Evolutionary conservation across 2,888 invertebrate genomes (phyloP).

Genomic region (Aelia acuminata): DNA sequence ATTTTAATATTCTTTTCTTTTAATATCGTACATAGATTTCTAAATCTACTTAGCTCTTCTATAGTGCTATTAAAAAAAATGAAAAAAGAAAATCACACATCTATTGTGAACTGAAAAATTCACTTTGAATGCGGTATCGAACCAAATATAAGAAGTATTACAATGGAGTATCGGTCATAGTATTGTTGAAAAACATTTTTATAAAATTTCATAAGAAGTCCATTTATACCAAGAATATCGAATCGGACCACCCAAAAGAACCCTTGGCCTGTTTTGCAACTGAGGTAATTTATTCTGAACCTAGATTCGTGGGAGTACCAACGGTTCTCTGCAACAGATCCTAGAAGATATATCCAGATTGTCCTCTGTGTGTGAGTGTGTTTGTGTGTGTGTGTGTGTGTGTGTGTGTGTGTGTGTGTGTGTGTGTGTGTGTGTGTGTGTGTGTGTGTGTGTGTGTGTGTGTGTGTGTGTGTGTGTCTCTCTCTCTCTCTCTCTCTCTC

Average conservation of each 20-base stretch:
- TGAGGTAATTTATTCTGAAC: neutral
- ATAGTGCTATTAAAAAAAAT: neutral
- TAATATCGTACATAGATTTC: too few species aligned
- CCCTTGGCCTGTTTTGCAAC: slow-evolving; percentile 1
- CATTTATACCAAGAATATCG: neutral
- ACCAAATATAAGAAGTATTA: neutral
- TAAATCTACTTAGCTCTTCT: neutral
- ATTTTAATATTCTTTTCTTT: too few species aligned
- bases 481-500: too few species aligned
- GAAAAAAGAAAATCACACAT: neutral
- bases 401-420: too few species aligned
- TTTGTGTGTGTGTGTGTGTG: too few species aligned
- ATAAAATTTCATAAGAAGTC: neutral
- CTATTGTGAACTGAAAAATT: neutral
- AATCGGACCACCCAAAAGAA: slow-evolving; percentile 16
- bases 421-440: too few species aligned
- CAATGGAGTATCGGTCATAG: neutral
- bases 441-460: too few species aligned
- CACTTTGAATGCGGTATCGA: neutral
- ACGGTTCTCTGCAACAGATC: neutral
- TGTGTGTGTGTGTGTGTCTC: too few species aligned
- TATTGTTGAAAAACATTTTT: neutral
- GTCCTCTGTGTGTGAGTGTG: too few species aligned
- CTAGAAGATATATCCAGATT: neutral
- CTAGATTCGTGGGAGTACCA: slow-evolving; percentile 49